Evolutionary conservation across 2,113 vertebrate genomes (phyloP).

Genomic region (Sigmodon hispidus): DNA sequence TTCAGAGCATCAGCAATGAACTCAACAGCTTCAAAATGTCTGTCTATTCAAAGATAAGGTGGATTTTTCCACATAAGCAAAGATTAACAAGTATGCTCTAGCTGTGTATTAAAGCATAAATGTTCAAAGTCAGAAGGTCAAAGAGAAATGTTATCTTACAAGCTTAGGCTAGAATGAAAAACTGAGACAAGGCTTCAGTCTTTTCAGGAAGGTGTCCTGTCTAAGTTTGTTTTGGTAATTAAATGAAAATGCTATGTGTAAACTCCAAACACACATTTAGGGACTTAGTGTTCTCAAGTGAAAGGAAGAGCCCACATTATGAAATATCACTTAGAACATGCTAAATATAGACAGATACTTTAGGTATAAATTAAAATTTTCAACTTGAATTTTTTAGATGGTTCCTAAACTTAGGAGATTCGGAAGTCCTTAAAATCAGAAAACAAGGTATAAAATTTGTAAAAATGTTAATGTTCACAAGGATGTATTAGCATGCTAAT

Average conservation of each 20-base stretch:
- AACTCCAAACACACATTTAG: conserved; percentile 43
- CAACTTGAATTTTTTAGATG: background rate
- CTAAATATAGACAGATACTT: background rate
- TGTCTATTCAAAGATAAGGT: conserved; percentile 62
- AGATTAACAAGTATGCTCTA: conserved; percentile 59
- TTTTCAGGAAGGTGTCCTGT: background rate
- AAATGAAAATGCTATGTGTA: conserved; percentile 44
- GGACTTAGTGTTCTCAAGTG: conserved; percentile 8
- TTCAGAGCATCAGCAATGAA: conserved; percentile 71
- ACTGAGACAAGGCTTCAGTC: background rate
- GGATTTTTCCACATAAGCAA: background rate
- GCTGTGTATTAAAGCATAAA: conserved; percentile 38
- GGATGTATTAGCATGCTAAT: background rate
- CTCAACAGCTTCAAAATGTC: conserved; percentile 63
- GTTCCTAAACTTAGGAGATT: background rate
- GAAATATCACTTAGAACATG: conserved; percentile 34
- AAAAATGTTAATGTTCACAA: conserved; percentile 19
- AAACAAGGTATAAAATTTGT: conserved; percentile 23
- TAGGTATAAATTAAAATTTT: conserved; percentile 51
- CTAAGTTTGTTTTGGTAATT: background rate
- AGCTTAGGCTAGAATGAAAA: conserved; percentile 20
- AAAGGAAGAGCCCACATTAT: conserved; percentile 25
- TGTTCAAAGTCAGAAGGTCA: background rate
- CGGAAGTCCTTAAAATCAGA: conserved; percentile 55
- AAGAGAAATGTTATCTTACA: background rate